phyloP scores from a whole-genome alignment of 2,797 vertebrate genomes.

The Acanthiza pusilla region DNA sequence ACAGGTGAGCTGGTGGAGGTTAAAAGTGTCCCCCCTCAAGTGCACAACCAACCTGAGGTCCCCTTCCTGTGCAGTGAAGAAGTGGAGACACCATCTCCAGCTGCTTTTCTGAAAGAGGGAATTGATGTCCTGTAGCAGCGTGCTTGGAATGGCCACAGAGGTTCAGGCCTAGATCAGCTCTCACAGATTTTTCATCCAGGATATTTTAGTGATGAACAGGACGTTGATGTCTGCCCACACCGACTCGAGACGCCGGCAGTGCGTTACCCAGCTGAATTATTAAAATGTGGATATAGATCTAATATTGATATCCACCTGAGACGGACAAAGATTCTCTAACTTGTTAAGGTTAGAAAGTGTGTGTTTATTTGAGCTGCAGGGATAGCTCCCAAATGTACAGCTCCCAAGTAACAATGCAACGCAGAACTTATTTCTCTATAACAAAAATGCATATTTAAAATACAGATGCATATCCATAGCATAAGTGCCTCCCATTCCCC shows the following conservation, averaged over 20 bases:
- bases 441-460: too few species aligned
- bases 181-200: not conserved
- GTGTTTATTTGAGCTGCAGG: too few species aligned
- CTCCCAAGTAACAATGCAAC: too few species aligned
- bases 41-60: not conserved
- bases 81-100: not conserved
- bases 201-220: not conserved
- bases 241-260: accelerated
- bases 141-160: not conserved
- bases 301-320: too few species aligned
- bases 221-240: not conserved
- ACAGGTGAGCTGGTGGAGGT: not conserved
- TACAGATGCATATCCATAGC: too few species aligned
- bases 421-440: too few species aligned
- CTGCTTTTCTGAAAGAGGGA: not conserved
- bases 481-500: too few species aligned
- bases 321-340: too few species aligned
- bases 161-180: not conserved
- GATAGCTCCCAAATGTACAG: too few species aligned
- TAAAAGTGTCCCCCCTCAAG: not conserved
- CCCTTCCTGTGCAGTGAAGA: not conserved
- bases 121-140: not conserved
- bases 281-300: too few species aligned
- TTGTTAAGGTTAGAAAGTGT: too few species aligned
- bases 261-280: not conserved